Conservation (phyloP, 2,888 invertebrate species). For the Halictus quadricinctus region DNA sequence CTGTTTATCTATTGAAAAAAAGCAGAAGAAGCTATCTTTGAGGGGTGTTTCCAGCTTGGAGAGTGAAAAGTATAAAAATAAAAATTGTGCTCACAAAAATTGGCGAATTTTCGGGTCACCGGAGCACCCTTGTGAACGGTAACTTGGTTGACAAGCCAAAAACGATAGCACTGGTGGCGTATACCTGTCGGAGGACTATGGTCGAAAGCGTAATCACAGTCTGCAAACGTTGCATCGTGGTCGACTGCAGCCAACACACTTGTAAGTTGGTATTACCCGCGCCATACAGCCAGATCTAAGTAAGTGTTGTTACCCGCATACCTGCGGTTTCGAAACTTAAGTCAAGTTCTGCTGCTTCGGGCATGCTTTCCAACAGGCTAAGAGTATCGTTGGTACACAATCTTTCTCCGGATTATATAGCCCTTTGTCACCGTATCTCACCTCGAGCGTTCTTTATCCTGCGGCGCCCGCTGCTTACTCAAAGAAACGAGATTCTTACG, state of each 20-base stretch:
- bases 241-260: not conserved
- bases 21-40: not conserved
- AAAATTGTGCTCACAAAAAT: not conserved
- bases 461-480: not conserved
- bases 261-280: conserved; percentile 7
- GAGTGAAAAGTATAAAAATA: not conserved
- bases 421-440: not conserved
- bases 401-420: not conserved
- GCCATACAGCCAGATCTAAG: not conserved
- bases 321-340: conserved; percentile 6
- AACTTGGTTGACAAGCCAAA: not conserved
- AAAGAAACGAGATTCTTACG: not conserved
- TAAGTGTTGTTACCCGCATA: conserved; percentile 20
- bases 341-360: conserved; percentile 14
- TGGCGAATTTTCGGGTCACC: not conserved
- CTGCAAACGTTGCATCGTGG: not conserved
- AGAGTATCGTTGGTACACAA: conserved; percentile 6
- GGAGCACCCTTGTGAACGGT: not conserved
- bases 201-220: not conserved
- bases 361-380: not conserved
- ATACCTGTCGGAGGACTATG: not conserved
- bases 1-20: not conserved
- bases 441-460: not conserved
- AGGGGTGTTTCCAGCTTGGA: not conserved
- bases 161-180: not conserved